Base-by-base conservation (phyloP, 2,113 vertebrate genomes). In the Cinclus cinclus region DNA sequence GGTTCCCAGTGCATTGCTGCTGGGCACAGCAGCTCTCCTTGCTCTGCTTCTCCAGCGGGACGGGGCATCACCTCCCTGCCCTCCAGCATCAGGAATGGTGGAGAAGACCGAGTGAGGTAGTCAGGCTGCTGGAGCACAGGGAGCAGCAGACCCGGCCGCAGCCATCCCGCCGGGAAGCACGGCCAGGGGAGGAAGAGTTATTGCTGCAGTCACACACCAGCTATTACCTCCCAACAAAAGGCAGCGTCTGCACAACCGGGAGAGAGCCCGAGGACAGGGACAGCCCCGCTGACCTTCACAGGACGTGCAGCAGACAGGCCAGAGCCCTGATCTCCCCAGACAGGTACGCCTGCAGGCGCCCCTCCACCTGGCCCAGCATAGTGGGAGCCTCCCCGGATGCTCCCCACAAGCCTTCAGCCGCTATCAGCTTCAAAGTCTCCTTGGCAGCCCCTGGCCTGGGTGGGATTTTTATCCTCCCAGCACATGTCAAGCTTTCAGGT, bases 371-470 rank as follows among this genome's bases (percentile, higher is more conserved):
- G 92, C 35, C 56, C 3, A 0, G 86, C 15, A 0, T 90, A 46
- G 85, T 19, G 0, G 70, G 31, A 60, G 39, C 85, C 77, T 80
- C 79, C 63, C 3, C 2, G 90, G 93, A 44, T 50, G 90, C 85
- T 92, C 90, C 93, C 89, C 88, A 19, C 59, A 7, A 96, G 68
- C 92, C 80, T 97, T 96, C 95, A 93, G 84, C 79, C 6, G 0
- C 10, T 4, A 95, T 96, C 94, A 95, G 79, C 83, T 87, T 96
- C 94, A 97, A 96, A 85, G 50, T 28, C 77, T 80, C 56, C 83
- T n/a, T 10, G 0, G 39, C 69, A 79, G 89, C 91, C 83, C 80
- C 94, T 9, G 69, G 88, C 56, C 74, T 0, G 31, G 3, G 35
- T 31, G 80, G 50, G 33, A 2, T 20, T 10, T 83, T 55, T 20